Base-by-base conservation (phyloP, 2,113 vertebrate genomes). In the Dipodomys stephensi region DNA sequence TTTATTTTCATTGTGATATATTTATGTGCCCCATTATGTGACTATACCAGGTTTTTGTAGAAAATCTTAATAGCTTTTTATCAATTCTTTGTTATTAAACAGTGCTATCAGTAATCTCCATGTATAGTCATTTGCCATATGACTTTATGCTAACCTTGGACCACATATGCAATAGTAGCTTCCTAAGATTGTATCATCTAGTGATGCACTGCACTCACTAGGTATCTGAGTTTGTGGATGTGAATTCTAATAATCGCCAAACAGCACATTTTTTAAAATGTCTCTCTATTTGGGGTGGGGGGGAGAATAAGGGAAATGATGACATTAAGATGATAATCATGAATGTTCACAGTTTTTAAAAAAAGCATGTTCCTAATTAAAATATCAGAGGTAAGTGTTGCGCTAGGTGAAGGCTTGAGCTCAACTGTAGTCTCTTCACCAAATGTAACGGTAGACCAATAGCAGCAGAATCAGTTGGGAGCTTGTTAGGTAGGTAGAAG, bases 71-170 rank as follows among this genome's bases (percentile, higher is more conserved):
- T 86, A 35, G 68, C 88, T 88, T 46, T 85, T 91, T 44, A 2
- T 9, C 39, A 87, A 0, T 85, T 82, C 16, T 91, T 91, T 94
- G 46, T 76, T 94, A 27, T 83, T 94, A 57, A 96, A 28, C 27
- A 87, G 6, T 28, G 28, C 10, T 23, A 0, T 49, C 8, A 85
- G 68, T 39, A 85, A 69, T 95, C 57, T 82, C 64, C 49, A 64
- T 93, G 15, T 91, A 7, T 83, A 84, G 67, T n/a, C 11, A 49
- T 83, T 3, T 28, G 9, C 44, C 32, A 68, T n/a, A 30, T 91
- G 35, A 76, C 64, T 16, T 30, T 76, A 53, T 32, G 30, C 12
- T n/a, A n/a, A 49, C 57, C 28, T 23, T 57, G 53, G 15, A 49
- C 69, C 16, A 7, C 53, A 60, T 80, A 27, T 39, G 23, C 53